Evolutionary conservation across 2,113 vertebrate genomes (phyloP).

Genomic region (Ovis aries): DNA sequence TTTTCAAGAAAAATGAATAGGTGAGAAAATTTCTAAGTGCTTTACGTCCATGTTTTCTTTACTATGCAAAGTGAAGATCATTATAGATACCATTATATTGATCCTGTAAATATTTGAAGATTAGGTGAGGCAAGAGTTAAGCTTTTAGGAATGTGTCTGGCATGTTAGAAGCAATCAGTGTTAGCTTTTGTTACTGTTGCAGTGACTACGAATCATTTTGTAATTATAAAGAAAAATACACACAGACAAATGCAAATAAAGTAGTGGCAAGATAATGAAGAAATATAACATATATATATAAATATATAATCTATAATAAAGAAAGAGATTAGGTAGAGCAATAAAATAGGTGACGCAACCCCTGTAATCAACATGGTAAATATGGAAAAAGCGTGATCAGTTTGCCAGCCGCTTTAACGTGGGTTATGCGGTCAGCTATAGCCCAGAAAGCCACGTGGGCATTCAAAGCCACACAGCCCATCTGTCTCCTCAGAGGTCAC

Average conservation of each 20-base stretch:
- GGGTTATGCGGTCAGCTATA: neutral
- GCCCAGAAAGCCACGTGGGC: neutral
- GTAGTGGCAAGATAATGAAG: neutral
- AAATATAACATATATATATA: neutral
- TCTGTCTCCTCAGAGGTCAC: conserved; percentile 43
- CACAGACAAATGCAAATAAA: neutral
- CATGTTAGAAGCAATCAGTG: neutral
- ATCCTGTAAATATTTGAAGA: neutral
- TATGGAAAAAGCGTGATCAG: neutral
- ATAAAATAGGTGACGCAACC: neutral
- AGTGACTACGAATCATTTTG: neutral
- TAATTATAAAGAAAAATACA: neutral
- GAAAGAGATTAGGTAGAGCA: neutral
- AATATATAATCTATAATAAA: neutral
- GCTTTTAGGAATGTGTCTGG: neutral
- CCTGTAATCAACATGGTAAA: neutral
- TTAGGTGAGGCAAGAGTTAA: neutral
- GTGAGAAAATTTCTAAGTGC: neutral
- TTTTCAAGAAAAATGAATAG: neutral
- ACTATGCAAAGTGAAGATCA: neutral
- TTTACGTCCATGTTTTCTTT: neutral
- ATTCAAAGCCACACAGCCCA: neutral
- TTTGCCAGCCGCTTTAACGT: neutral
- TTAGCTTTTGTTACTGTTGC: neutral
- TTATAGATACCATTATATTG: neutral